Evolutionary conservation across 2,113 vertebrate genomes (phyloP), one percentile per base, ranked within the genome.

Genomic region (Hemicordylus capensis): DNA sequence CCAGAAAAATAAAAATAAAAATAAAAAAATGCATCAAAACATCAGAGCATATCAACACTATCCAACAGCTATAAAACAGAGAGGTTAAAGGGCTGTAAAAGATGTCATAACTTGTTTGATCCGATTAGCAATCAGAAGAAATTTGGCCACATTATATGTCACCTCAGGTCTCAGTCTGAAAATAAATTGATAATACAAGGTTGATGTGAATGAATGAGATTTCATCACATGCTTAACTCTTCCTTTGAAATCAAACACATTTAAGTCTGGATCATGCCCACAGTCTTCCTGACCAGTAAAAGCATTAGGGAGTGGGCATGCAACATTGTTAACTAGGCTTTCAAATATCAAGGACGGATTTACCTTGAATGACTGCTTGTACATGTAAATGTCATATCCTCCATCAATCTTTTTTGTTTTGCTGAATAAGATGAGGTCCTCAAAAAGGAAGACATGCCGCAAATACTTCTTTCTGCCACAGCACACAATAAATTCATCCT

Each of bases 291-390:
- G 28, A 9, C 48, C 22, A 24, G 19, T 19, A 61, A 87, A 66
- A 46, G 10, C 63, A 46, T 20, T 61, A 74, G 42, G 63, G 48
- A 46, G 20, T 31, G 10, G 37, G 42, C 42, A 70, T 34, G 14
- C 12, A 74, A 39, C 19, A 58, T 7, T 46, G 28, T 56, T 8
- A 39, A 19, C 26, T n/a, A 44, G 3, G 28, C 22, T 42, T 42
- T 78, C 37, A 78, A 42, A 28, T 31, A 48, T 14, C 6, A 46
- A 42, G 31, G 44, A 77, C 3, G 10, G 2, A 34, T 34, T 39
- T 94, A 97, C 97, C 96, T 97, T 97, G 90, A 96, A 97, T 73
- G 97, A 97, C 83, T 97, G 97, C 90, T 98, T 98, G 89, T 97
- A 97, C 90, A 97, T 96, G 92, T 97, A 97, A 89, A 97, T 92